Conservation (phyloP, 2,888 invertebrate genomes). For the Tethea ocularis region DNA sequence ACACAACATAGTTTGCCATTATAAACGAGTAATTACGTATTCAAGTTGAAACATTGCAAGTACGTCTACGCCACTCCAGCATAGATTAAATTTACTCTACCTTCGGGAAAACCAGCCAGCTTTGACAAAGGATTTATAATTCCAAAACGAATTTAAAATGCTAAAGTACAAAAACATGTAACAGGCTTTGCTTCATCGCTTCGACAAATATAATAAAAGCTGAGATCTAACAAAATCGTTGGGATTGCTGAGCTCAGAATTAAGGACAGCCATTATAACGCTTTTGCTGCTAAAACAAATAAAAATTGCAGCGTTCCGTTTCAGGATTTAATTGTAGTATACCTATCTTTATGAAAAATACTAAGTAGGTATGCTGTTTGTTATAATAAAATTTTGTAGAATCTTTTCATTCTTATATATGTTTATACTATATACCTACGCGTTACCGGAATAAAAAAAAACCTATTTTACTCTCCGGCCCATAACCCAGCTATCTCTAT, state of each 20-base stretch:
- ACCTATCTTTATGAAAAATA: constrained; percentile 26
- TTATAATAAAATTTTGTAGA: constrained; percentile 1
- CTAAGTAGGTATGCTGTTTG: constrained; percentile 4
- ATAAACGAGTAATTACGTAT: background rate
- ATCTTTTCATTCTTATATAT: constrained; percentile 8
- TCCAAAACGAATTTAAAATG: constrained; percentile 5
- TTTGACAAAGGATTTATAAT: background rate
- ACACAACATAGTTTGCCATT: background rate
- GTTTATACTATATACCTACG: too few relatives aligned
- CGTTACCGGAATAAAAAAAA: too few relatives aligned
- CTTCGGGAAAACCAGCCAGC: background rate
- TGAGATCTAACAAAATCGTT: constrained; percentile 47
- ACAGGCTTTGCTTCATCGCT: constrained; percentile 35
- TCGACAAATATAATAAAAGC: constrained; percentile 44
- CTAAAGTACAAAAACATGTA: constrained; percentile 28
- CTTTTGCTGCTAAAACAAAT: constrained; percentile 48
- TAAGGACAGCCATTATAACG: constrained; percentile 56
- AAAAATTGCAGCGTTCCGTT: constrained; percentile 48
- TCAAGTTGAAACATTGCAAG: background rate
- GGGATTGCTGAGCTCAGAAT: constrained; percentile 50
- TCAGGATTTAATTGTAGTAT: constrained; percentile 25
- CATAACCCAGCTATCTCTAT: too few relatives aligned
- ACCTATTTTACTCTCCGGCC: too few relatives aligned
- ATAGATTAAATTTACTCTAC: too few relatives aligned
- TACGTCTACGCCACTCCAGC: background rate